Conservation (phyloP, 1,140 invertebrate species). For the Saxidomus purpurata region DNA sequence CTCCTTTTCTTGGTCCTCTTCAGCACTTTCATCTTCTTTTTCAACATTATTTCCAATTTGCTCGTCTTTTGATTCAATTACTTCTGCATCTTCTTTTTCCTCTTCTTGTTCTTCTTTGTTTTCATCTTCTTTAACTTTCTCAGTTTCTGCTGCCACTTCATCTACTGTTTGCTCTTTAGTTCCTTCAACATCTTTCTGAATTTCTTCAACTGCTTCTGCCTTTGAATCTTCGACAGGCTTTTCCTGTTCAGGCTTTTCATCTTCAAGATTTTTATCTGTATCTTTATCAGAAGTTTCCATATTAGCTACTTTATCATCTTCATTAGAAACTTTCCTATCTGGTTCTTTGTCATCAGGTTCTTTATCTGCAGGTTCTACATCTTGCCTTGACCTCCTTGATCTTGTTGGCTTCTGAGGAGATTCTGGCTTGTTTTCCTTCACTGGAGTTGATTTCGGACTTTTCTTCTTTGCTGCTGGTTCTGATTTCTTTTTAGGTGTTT, state of each 20-base stretch:
- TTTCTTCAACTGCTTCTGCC: neutral
- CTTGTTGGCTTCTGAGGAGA: neutral
- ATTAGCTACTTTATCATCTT: constrained; percentile 1
- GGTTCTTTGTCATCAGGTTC: neutral
- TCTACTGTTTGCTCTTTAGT: neutral
- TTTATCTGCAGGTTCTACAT: neutral
- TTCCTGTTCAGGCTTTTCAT: constrained; percentile 1
- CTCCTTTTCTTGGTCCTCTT: neutral
- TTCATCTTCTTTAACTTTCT: neutral
- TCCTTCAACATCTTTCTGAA: neutral
- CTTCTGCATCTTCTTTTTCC: neutral
- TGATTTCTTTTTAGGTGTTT: constrained; percentile 4
- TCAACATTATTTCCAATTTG: neutral
- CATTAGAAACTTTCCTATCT: neutral
- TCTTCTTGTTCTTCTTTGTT: neutral
- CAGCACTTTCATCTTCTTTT: neutral
- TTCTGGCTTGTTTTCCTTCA: constrained; percentile 1
- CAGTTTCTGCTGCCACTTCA: neutral
- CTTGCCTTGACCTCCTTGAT: neutral
- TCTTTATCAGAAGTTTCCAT: neutral
- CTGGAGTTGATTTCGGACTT: constrained; percentile 21
- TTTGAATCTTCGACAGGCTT: neutral
- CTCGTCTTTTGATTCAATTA: neutral
- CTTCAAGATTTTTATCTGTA: constrained; percentile 1
- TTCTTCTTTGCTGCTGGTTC: neutral